Evolutionary conservation across 2,888 invertebrate species (phyloP).

Genomic region (Lasioglossum zephyrum): DNA sequence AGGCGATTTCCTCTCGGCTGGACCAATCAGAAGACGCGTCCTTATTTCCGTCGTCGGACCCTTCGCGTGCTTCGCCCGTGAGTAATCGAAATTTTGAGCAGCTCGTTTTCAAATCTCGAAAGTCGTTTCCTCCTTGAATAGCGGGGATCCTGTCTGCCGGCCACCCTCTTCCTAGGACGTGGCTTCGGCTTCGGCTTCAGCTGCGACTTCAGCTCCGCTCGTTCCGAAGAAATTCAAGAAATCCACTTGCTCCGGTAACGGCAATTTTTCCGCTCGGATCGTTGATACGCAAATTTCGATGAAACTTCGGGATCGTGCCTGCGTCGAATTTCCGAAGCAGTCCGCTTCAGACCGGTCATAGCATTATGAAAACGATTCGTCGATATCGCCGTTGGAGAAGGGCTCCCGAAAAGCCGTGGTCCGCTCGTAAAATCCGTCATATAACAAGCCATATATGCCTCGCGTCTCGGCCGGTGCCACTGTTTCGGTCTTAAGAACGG

Average conservation of each 20-base stretch:
- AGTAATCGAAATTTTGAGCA: constrained; percentile 79
- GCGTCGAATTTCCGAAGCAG: constrained; percentile 46
- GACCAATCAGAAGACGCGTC: constrained; percentile 83
- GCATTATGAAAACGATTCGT: constrained; percentile 30
- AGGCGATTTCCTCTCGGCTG: constrained; percentile 82
- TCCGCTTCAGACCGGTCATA: constrained; percentile 40
- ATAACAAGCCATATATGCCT: background rate
- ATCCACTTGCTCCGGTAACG: constrained; percentile 41
- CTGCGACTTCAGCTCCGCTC: background rate
- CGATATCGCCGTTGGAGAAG: constrained; percentile 14
- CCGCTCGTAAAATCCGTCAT: constrained; percentile 2
- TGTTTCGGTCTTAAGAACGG: constrained; percentile 18
- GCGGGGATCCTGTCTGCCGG: background rate
- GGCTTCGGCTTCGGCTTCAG: background rate
- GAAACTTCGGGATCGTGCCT: constrained; percentile 56
- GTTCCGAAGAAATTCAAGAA: constrained; percentile 34
- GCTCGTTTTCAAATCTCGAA: constrained; percentile 77
- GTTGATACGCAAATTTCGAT: constrained; percentile 58
- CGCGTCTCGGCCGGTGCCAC: background rate
- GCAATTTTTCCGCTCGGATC: constrained; percentile 56
- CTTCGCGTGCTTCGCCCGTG: constrained; percentile 49
- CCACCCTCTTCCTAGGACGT: background rate
- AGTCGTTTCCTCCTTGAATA: constrained; percentile 52
- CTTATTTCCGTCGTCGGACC: constrained; percentile 79
- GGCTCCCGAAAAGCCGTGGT: constrained; percentile 13